These are phyloP conservation scores for Prochilodus magdalenae DNA, from an alignment of 2,113 vertebrate genomes.

Conservation along the genomic window DNA sequence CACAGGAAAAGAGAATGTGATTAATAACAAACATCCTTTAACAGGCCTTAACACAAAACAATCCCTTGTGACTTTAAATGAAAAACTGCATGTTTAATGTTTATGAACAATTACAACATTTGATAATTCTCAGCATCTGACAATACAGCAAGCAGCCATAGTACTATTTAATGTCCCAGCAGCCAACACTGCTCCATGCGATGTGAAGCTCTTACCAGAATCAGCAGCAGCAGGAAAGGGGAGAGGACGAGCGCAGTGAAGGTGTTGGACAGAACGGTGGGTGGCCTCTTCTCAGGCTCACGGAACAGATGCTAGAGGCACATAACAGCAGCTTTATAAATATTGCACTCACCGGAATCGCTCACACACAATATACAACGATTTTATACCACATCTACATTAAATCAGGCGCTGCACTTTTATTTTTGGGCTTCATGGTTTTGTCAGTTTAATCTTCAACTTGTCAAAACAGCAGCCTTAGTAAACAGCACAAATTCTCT, in stretches of 20 bases:
- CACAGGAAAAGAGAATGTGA: slow-evolving; percentile 50
- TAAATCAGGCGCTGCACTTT: too few relatives aligned
- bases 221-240: slow-evolving; percentile 90
- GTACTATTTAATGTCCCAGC: neutral
- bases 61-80: too few relatives aligned
- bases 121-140: too few relatives aligned
- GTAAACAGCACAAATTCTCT: too few relatives aligned
- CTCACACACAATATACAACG: neutral
- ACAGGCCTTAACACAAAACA: too few relatives aligned
- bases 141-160: neutral
- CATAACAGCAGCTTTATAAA: neutral
- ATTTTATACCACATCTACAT: too few relatives aligned
- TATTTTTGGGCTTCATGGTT: too few relatives aligned
- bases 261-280: slow-evolving; percentile 91
- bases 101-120: too few relatives aligned
- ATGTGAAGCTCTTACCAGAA: slow-evolving; percentile 84
- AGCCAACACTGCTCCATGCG: neutral
- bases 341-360: neutral
- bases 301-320: slow-evolving; percentile 92
- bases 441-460: too few relatives aligned
- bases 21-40: neutral
- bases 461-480: too few relatives aligned
- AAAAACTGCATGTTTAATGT: neutral
- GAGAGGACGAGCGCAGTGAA: slow-evolving; percentile 94
- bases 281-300: slow-evolving; percentile 97